These are phyloP conservation scores for Notiomystis cincta DNA, from an alignment of 2,113 vertebrate genomes.

Conservation along the genomic window DNA sequence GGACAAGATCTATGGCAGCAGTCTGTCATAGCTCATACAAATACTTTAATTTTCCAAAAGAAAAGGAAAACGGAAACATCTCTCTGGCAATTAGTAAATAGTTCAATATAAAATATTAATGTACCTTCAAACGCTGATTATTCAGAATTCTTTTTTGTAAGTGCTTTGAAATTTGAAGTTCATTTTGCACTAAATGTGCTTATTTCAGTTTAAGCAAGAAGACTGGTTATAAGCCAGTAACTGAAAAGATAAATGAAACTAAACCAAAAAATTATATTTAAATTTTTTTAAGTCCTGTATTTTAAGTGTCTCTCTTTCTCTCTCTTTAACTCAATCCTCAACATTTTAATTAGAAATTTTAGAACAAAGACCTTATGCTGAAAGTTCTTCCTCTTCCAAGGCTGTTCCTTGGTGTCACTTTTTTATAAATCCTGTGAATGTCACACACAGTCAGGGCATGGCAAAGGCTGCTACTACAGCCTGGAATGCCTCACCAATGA, in stretches of 20 bases:
- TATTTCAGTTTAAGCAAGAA: not conserved
- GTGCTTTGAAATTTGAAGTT: not conserved
- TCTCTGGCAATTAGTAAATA: not conserved
- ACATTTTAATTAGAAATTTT: not conserved
- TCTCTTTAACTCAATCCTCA: not conserved
- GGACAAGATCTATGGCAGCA: not conserved
- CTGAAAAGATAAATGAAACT: not conserved
- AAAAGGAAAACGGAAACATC: not conserved
- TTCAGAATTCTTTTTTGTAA: not conserved
- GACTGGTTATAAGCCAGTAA: not conserved
- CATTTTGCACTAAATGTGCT: not conserved
- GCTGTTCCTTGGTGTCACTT: not conserved
- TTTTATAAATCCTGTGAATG: not conserved
- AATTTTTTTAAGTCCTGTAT: not conserved
- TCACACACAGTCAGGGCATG: not conserved
- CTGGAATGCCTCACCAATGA: not conserved
- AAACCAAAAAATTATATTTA: not conserved
- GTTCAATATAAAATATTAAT: conserved; percentile 3
- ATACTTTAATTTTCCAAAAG: not conserved
- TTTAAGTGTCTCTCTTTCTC: not conserved
- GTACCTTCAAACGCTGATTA: not conserved
- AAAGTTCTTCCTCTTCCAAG: not conserved
- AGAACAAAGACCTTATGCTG: not conserved
- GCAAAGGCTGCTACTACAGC: not conserved
- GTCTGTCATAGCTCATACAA: not conserved